These are phyloP conservation scores for Macrotrachela quadricornifera DNA, from an alignment of 1,140 invertebrate species.

Conservation along the genomic window DNA sequence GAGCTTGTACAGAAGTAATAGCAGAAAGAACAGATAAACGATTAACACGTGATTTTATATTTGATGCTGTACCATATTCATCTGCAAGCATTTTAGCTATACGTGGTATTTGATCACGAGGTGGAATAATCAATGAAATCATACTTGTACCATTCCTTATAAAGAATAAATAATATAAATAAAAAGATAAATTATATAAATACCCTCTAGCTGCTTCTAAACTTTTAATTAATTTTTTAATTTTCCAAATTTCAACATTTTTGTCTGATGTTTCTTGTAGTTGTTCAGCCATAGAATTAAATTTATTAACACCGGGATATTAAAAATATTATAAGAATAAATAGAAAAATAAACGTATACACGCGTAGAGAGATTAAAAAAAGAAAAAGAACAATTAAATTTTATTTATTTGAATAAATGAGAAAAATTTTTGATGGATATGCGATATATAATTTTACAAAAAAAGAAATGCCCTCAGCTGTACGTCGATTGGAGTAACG, in stretches of 20 bases:
- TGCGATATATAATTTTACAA: too few species aligned
- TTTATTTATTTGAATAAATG: too few species aligned
- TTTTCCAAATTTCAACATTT: constrained; percentile 99
- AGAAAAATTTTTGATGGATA: too few species aligned
- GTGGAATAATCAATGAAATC: constrained; percentile 98
- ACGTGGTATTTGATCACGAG: constrained; percentile 94
- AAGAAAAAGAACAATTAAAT: too few species aligned
- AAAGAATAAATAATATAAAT: too few species aligned
- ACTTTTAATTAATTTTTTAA: constrained; percentile 98
- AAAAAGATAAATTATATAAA: too few species aligned
- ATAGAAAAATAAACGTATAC: too few species aligned
- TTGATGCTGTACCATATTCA: constrained; percentile 98
- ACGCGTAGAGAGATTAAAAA: too few species aligned
- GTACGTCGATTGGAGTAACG: too few species aligned
- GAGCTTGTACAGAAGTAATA: constrained; percentile 96
- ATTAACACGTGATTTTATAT: constrained; percentile 97
- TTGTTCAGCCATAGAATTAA: not conserved
- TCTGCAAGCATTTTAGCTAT: constrained; percentile 99
- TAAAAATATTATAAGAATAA: too few species aligned
- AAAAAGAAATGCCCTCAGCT: too few species aligned
- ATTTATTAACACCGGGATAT: too few species aligned
- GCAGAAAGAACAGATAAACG: constrained; percentile 90
- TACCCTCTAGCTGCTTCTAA: constrained; percentile 81
- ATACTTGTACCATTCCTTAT: constrained; percentile 87
- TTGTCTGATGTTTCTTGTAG: constrained; percentile 45